Evolutionary conservation across 1,140 invertebrate genomes (phyloP).

Genomic region (Aculops lycopersici): DNA sequence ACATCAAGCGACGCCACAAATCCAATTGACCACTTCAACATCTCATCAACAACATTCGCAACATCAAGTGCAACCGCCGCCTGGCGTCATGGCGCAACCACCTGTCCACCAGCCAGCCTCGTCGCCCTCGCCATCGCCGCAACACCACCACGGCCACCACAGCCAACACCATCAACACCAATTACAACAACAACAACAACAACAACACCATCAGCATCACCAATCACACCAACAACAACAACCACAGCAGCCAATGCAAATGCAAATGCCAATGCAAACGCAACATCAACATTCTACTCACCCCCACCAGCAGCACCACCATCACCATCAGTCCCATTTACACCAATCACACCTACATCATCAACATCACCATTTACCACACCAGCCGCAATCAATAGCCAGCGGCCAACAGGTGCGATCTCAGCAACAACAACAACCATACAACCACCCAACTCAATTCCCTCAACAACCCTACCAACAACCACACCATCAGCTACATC

Average conservation of each 20-base stretch:
- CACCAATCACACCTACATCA: background rate
- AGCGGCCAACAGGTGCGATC: background rate
- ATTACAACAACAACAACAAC: background rate
- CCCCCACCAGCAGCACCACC: background rate
- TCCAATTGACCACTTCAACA: slow-evolving; percentile 13
- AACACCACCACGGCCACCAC: background rate
- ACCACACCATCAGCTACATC: background rate
- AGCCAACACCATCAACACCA: background rate
- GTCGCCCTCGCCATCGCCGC: background rate
- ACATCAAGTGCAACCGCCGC: slow-evolving; percentile 1
- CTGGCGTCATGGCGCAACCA: background rate
- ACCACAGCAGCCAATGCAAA: background rate
- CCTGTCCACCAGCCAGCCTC: background rate
- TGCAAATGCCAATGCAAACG: background rate
- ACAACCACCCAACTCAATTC: background rate
- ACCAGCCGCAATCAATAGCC: background rate
- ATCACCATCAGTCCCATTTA: background rate
- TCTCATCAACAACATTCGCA: slow-evolving; percentile 3
- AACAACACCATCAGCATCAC: background rate
- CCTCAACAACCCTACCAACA: slow-evolving; percentile 1
- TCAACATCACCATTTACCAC: background rate
- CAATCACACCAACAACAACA: background rate
- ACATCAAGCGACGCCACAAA: slow-evolving; percentile 8
- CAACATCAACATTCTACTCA: background rate
- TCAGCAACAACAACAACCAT: background rate